Percentiles rank a stretch among this genome's conserved stretches.
phyloP scores from a whole-genome alignment of 2,797 vertebrate genomes.

The Ceryle rudis region DNA sequence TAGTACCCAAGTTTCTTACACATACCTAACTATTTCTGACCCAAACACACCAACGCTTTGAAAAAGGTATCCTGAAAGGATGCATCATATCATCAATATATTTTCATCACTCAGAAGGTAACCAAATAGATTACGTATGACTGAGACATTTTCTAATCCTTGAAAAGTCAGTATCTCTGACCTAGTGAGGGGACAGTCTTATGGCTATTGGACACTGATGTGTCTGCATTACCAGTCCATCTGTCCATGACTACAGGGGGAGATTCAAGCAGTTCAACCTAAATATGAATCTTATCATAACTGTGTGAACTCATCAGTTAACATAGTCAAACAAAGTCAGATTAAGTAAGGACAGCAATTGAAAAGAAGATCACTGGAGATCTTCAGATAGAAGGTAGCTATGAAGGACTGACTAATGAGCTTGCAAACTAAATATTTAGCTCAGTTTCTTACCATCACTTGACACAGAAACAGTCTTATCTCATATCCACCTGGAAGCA shows the following conservation, averaged over 20 bases:
- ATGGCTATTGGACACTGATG: not conserved
- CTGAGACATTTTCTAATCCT: not conserved
- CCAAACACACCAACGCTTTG: not conserved
- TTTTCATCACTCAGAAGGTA: not conserved
- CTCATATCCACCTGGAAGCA: not conserved
- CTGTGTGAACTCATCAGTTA: not conserved
- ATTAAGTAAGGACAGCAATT: not conserved
- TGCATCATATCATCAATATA: not conserved
- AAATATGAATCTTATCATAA: not conserved
- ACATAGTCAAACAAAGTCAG: not conserved
- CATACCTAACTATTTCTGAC: not conserved
- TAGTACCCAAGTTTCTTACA: not conserved
- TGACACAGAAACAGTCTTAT: not conserved
- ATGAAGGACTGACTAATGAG: not conserved
- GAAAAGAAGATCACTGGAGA: not conserved
- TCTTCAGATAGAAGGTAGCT: not conserved
- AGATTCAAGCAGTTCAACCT: not conserved
- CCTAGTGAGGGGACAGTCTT: not conserved
- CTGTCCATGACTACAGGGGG: not conserved
- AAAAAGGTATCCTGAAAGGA: not conserved
- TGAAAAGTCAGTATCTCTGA: not conserved
- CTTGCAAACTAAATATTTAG: not conserved
- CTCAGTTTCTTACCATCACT: not conserved
- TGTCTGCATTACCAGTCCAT: not conserved
- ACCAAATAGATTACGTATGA: not conserved